Conservation (phyloP, 2,113 vertebrate genomes). For the Gymnarchus niloticus region DNA sequence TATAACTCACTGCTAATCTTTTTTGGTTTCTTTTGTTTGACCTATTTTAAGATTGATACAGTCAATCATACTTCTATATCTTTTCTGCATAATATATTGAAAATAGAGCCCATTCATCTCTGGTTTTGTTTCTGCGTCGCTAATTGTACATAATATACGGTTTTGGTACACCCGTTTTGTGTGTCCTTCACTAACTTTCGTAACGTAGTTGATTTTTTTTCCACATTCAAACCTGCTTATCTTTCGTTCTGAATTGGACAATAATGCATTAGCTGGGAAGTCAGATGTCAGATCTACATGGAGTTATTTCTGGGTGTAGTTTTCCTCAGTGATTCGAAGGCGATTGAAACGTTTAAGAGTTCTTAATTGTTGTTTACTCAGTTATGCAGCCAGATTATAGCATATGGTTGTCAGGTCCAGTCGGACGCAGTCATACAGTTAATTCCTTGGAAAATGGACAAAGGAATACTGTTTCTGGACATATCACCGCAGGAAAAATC, state of each 20-base stretch:
- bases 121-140: no score
- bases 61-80: no score
- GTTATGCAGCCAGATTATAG: not conserved
- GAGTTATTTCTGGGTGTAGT: conserved; percentile 11
- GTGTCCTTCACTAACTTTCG: no score
- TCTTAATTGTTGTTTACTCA: conserved; percentile 9
- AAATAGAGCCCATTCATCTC: no score
- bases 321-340: not conserved
- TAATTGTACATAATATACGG: no score
- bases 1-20: no score
- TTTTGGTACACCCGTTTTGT: no score
- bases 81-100: no score
- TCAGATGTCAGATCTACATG: conserved; percentile 18
- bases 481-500: not conserved
- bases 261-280: conserved; percentile 17
- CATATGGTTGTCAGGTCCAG: not conserved
- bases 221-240: conserved; percentile 15
- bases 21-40: not conserved
- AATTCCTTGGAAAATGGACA: conserved; percentile 5
- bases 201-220: not conserved
- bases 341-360: not conserved
- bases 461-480: not conserved
- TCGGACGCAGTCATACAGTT: not conserved
- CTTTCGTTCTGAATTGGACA: conserved; percentile 6
- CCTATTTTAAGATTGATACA: no score